Percentiles rank a stretch among this genome's conserved stretches.
Conservation (phyloP, 2,113 vertebrate species). For the Halichoeres trimaculatus region DNA sequence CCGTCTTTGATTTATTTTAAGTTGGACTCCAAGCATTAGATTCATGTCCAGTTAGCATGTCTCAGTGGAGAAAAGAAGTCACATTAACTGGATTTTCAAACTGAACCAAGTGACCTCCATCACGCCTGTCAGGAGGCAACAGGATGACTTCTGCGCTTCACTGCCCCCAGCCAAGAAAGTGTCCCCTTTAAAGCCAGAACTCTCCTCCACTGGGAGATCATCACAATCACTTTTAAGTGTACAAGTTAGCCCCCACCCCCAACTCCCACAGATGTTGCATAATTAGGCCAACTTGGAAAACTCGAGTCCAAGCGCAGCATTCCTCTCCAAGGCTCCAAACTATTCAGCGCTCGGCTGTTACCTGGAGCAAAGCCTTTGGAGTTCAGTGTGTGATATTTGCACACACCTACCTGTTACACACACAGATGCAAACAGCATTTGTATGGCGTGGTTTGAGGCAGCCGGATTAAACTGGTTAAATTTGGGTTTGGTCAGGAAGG, state of each 20-base stretch:
- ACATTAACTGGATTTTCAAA: slow-evolving; percentile 54
- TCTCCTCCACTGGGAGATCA: slow-evolving; percentile 1
- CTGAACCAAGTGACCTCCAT: slow-evolving; percentile 44
- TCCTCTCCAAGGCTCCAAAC: slow-evolving; percentile 64
- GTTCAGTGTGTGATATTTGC: slow-evolving; percentile 65
- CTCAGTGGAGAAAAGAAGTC: slow-evolving; percentile 13
- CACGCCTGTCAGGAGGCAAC: slow-evolving; percentile 15
- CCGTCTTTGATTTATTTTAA: slow-evolving; percentile 21
- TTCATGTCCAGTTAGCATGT: slow-evolving; percentile 36
- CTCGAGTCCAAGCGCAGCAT: slow-evolving; percentile 65
- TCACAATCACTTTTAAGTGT: slow-evolving; percentile 19
- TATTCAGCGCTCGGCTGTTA: slow-evolving; percentile 58
- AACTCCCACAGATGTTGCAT: slow-evolving; percentile 35
- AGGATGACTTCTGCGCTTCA: not conserved
- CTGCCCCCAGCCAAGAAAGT: slow-evolving; percentile 27
- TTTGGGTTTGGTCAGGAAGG: slow-evolving; percentile 32
- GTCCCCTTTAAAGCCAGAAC: not conserved
- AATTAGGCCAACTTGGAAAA: slow-evolving; percentile 53
- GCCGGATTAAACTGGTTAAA: slow-evolving; percentile 12
- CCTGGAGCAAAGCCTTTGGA: slow-evolving; percentile 49
- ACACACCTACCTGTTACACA: slow-evolving; percentile 38
- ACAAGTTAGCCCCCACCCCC: not conserved
- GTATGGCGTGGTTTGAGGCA: slow-evolving; percentile 15
- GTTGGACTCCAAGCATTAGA: slow-evolving; percentile 18
- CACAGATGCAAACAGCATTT: slow-evolving; percentile 12